A percentile compares a stretch with the other conserved stretches of the same genome.
Conservation (phyloP, 2,888 invertebrate genomes). For the Hirtodrosophila alboralis region DNA sequence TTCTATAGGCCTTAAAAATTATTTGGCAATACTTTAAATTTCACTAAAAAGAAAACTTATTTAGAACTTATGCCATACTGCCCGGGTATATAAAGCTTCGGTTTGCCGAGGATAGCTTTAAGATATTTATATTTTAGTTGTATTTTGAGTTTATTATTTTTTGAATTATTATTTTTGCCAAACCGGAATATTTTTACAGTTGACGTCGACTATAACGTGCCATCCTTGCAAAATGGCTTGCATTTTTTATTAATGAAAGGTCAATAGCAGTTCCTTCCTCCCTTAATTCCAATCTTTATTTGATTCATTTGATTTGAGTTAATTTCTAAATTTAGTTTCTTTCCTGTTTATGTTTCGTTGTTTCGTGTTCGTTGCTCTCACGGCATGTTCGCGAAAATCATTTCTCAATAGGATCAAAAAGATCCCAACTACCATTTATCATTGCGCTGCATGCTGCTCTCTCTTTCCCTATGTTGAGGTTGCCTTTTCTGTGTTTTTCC, state of each 20-base stretch:
- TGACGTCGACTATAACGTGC: slow-evolving; percentile 89
- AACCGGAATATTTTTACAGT: slow-evolving; percentile 85
- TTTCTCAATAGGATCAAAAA: background rate
- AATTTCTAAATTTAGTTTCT: slow-evolving; percentile 5
- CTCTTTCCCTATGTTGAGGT: slow-evolving; percentile 15
- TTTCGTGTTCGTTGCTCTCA: slow-evolving; percentile 23
- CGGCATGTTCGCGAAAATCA: slow-evolving; percentile 23
- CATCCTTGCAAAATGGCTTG: slow-evolving; percentile 90
- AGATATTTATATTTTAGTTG: slow-evolving; percentile 15
- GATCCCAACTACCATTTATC: slow-evolving; percentile 7
- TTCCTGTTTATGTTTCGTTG: slow-evolving; percentile 1
- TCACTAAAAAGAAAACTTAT: no score
- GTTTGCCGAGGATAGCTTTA: slow-evolving; percentile 17
- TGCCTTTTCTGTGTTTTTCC: background rate
- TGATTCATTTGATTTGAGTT: slow-evolving; percentile 18
- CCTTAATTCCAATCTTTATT: slow-evolving; percentile 10
- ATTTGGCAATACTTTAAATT: no score
- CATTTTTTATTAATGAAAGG: slow-evolving; percentile 86
- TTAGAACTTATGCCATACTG: no score
- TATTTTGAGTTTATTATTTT: slow-evolving; percentile 40
- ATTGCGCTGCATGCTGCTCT: slow-evolving; percentile 23
- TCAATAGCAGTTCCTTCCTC: slow-evolving; percentile 58
- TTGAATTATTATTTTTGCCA: slow-evolving; percentile 22
- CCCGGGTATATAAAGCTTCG: slow-evolving; percentile 10
- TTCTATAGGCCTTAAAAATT: no score